Evolutionary conservation across 2,888 invertebrate genomes (phyloP), one percentile per base, ranked within the genome.

Genomic region (Lasius platythorax): DNA sequence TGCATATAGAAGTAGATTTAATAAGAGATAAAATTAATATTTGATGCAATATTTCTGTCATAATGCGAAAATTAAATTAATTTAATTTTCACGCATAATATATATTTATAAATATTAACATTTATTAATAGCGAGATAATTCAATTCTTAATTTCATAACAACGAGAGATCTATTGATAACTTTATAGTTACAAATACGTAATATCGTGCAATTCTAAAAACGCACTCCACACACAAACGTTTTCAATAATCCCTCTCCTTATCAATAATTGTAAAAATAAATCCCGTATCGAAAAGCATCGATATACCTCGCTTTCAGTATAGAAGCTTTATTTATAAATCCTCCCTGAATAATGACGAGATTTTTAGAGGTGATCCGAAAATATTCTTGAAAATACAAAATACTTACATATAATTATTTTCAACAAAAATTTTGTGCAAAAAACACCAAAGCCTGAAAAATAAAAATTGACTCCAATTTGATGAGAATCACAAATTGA

Each of bases 401-500:
- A 43, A 73, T 18, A 11, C 11, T 58, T 58, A 23, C 23, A 23
- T 40, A 28, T 11, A 15, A 18, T 61, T 15, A 15, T 33, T 75
- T 75, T 63, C 4, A 15, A 75, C 4, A n/a, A 12, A 61, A 75
- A 33, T 75, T 75, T 75, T 9, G 30, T 11, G 28, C 28, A 28
- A 18, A 33, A 23, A 12, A 3, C 5, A 72, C 8, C 15, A 43
- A 23, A 53, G 30, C 28, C 33, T 15, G 58, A 58, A 58, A 74
- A 63, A n/a, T 43, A 30, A 43, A 33, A 3, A 64, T 46, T 75
- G 33, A 74, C 1, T 61, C 28, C 6, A 12, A n/a, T 33, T 43
- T 9, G 2, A 64, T 50, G 18, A 50, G 50, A 50, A n/a, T n/a
- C 18, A 43, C 12, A 50, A n/a, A 50, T 50, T n/a, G 8, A 50